Evolutionary conservation across 2,113 vertebrate genomes (phyloP).

Genomic region (Thamnophis sirtalis): DNA sequence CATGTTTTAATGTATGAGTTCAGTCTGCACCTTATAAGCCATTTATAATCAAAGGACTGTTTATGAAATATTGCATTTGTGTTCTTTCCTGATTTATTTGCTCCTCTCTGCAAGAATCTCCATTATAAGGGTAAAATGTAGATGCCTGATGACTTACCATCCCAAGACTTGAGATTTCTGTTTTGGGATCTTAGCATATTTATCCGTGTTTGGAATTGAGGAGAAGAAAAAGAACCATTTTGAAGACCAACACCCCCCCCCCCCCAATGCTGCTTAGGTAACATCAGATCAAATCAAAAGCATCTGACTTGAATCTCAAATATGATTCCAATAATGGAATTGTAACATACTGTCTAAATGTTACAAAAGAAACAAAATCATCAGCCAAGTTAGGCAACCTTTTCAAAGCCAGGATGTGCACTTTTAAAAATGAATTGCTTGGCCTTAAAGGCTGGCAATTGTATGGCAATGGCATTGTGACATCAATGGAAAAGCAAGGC

Average conservation of each 20-base stretch:
- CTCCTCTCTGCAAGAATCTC: background rate
- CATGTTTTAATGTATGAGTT: background rate
- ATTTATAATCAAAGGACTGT: background rate
- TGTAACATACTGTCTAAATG: background rate
- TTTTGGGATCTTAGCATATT: background rate
- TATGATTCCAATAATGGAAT: background rate
- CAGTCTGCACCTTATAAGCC: background rate
- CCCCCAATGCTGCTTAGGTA: background rate
- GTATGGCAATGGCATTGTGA: background rate
- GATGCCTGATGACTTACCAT: too few species aligned
- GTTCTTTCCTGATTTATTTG: background rate
- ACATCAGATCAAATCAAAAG: background rate
- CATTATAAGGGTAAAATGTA: too few species aligned
- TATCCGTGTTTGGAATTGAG: background rate
- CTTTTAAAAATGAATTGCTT: background rate
- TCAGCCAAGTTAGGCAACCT: background rate
- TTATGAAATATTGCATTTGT: background rate
- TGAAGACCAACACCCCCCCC: accelerated
- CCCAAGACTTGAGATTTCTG: background rate
- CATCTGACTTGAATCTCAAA: background rate
- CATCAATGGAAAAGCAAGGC: background rate
- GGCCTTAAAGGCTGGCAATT: background rate
- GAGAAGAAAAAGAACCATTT: background rate
- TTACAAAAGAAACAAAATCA: background rate
- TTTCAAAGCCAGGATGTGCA: background rate